Conservation (phyloP, 2,888 invertebrate species). For the Tenthredo distinguenda region DNA sequence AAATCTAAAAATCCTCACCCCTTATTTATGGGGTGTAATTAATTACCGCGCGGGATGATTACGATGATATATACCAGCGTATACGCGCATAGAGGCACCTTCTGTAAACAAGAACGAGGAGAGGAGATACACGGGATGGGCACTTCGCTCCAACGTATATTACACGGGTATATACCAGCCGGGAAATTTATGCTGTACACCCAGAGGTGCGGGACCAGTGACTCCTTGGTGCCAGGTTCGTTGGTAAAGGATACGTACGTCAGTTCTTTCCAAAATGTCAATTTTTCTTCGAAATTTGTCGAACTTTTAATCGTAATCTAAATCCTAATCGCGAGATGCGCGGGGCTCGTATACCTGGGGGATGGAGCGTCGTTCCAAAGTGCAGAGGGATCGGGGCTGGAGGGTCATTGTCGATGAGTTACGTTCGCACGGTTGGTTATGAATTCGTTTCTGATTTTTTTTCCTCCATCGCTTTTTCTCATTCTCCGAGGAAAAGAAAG, state of each 20-base stretch:
- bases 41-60: neutral
- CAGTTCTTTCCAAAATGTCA: no score
- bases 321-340: neutral
- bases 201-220: neutral
- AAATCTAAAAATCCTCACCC: neutral
- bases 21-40: neutral
- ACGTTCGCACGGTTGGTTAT: slow-evolving; percentile 65
- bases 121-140: neutral
- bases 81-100: neutral
- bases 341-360: no score
- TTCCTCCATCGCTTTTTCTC: neutral
- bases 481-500: slow-evolving; percentile 60
- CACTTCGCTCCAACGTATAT: neutral
- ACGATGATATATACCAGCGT: neutral
- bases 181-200: neutral
- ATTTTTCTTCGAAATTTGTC: no score
- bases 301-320: neutral
- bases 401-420: slow-evolving; percentile 66
- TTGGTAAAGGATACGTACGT: neutral
- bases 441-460: slow-evolving; percentile 67
- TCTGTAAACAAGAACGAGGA: neutral
- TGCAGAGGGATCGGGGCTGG: neutral
- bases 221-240: neutral
- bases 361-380: neutral
- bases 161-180: neutral